Percentiles rank a stretch among this genome's conserved stretches.
phyloP scores from a whole-genome alignment of 2,888 invertebrate species.

The Drosophila yooni region DNA sequence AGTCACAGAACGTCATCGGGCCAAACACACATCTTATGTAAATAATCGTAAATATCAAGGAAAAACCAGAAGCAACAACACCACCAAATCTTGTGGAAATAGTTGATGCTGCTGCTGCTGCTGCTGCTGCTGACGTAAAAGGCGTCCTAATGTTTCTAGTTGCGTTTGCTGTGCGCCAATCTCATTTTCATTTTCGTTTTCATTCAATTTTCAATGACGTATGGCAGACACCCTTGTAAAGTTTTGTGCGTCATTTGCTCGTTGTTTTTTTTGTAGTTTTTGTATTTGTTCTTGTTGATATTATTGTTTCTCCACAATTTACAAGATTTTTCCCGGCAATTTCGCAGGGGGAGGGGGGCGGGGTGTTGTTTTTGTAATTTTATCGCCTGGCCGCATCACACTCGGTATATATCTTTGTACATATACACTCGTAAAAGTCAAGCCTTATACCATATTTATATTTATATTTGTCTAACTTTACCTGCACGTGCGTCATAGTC shows the following conservation, averaged over 20 bases:
- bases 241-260: conserved; percentile 74
- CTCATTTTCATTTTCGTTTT: conserved; percentile 77
- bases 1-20: conserved; percentile 60
- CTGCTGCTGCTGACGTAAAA: conserved; percentile 67
- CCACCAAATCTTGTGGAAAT: conserved; percentile 33
- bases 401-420: conserved; percentile 44
- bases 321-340: conserved; percentile 51
- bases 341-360: conserved; percentile 32
- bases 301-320: conserved; percentile 39
- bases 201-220: conserved; percentile 74
- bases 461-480: conserved; percentile 42
- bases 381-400: conserved; percentile 54
- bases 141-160: conserved; percentile 18
- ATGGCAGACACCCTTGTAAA: conserved; percentile 76
- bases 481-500: conserved; percentile 56
- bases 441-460: conserved; percentile 34
- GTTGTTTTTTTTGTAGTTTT: conserved; percentile 6
- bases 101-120: conserved; percentile 47
- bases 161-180: conserved; percentile 45
- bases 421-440: conserved; percentile 56
- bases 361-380: conserved; percentile 63
- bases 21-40: conserved; percentile 32
- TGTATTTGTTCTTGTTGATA: conserved; percentile 16
- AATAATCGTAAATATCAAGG: conserved; percentile 63
- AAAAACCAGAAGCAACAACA: conserved; percentile 35